Percentiles rank a stretch among this genome's conserved stretches.
Conservation (phyloP, 1,140 invertebrate genomes). For the Saccostrea glomerata region DNA sequence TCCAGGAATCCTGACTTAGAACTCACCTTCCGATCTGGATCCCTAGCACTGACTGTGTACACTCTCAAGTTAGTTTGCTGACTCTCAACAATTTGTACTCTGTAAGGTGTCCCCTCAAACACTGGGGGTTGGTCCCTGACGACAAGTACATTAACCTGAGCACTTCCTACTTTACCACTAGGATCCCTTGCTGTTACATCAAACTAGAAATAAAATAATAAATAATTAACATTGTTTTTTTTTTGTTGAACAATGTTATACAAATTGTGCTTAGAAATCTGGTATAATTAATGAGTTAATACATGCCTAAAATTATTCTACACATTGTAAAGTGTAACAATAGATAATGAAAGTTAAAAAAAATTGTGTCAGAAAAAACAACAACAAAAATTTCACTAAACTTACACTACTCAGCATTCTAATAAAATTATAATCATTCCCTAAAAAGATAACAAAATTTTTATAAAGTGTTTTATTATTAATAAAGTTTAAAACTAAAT, state of each 20-base stretch:
- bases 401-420: too few species aligned
- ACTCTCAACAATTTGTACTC: neutral
- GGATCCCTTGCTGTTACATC: constrained; percentile 41
- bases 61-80: constrained; percentile 33
- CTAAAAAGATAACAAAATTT: too few species aligned
- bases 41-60: constrained; percentile 57
- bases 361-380: too few species aligned
- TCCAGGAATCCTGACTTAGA: neutral
- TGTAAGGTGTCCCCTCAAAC: constrained; percentile 51
- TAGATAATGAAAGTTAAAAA: too few species aligned
- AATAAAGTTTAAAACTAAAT: neutral
- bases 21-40: constrained; percentile 60
- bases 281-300: neutral
- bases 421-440: too few species aligned
- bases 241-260: neutral
- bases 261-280: neutral
- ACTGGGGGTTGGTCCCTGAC: constrained; percentile 55
- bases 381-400: too few species aligned
- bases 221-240: neutral
- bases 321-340: too few species aligned
- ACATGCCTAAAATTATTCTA: too few species aligned
- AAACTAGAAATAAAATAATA: constrained; percentile 40
- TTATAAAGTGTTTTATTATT: too few species aligned
- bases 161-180: constrained; percentile 26
- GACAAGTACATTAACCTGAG: constrained; percentile 63